Evolutionary conservation across 2,113 vertebrate genomes (phyloP).

Genomic region (Microcebus griseorufus): DNA sequence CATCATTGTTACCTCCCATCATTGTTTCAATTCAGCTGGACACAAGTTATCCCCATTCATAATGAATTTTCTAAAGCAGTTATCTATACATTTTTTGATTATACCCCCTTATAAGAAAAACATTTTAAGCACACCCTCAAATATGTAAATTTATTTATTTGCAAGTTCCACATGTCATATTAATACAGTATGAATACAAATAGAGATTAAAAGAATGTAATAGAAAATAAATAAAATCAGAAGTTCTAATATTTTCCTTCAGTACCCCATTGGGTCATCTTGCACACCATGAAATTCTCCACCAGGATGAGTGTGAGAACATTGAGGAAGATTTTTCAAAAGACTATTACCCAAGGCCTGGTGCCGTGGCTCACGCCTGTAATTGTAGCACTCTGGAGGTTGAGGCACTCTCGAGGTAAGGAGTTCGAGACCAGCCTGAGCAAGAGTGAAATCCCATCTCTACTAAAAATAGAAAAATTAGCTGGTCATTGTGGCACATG

Average conservation of each 20-base stretch:
- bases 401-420: too few relatives aligned
- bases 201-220: background rate
- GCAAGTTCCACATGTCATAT: background rate
- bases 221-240: slow-evolving; percentile 30
- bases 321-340: background rate
- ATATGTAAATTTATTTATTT: slow-evolving; percentile 10
- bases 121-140: background rate
- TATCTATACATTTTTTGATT: background rate
- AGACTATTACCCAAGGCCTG: background rate
- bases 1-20: background rate
- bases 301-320: background rate
- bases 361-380: too few relatives aligned
- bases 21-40: background rate
- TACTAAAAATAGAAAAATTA: too few relatives aligned
- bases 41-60: background rate
- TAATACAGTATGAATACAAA: background rate
- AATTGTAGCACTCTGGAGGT: too few relatives aligned
- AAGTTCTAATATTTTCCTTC: background rate
- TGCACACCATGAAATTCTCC: background rate
- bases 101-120: background rate
- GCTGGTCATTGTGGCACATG: too few relatives aligned
- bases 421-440: too few relatives aligned
- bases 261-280: background rate
- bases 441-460: too few relatives aligned
- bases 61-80: background rate